phyloP scores from a whole-genome alignment of 2,888 invertebrate genomes.

The Abscondita cerata region DNA sequence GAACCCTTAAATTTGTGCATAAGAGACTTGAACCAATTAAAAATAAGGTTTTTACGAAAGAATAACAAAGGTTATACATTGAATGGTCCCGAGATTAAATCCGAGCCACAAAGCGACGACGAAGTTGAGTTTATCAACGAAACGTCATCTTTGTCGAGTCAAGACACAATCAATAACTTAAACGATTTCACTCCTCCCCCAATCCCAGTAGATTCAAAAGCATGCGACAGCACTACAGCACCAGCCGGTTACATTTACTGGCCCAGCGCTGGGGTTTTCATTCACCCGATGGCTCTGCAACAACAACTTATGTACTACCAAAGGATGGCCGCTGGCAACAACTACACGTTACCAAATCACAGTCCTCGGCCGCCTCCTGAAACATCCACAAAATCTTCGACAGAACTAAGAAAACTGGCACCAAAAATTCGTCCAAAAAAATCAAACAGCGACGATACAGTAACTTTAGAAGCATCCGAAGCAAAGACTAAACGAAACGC shows the following conservation, averaged over 20 bases:
- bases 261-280: slow-evolving; percentile 74
- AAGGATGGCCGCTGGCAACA: slow-evolving; percentile 67
- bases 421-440: slow-evolving; percentile 49
- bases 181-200: slow-evolving; percentile 45
- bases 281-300: slow-evolving; percentile 77
- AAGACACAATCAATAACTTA: slow-evolving; percentile 43
- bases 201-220: slow-evolving; percentile 57
- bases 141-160: slow-evolving; percentile 48
- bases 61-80: slow-evolving; percentile 69
- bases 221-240: slow-evolving; percentile 55
- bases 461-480: slow-evolving; percentile 60
- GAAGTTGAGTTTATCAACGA: slow-evolving; percentile 58
- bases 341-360: slow-evolving; percentile 48
- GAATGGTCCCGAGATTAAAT: slow-evolving; percentile 64
- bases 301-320: slow-evolving; percentile 78
- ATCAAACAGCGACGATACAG: slow-evolving; percentile 40
- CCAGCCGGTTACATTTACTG: slow-evolving; percentile 69
- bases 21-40: slow-evolving; percentile 74
- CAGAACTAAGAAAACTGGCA: slow-evolving; percentile 56
- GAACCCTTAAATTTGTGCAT: slow-evolving; percentile 87
- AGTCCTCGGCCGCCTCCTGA: slow-evolving; percentile 48
- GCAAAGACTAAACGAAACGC: slow-evolving; percentile 58
- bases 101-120: slow-evolving; percentile 65
- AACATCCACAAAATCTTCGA: slow-evolving; percentile 31
- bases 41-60: slow-evolving; percentile 69